Evolutionary conservation across 2,113 vertebrate species (phyloP).

Genomic region (Vimba vimba): DNA sequence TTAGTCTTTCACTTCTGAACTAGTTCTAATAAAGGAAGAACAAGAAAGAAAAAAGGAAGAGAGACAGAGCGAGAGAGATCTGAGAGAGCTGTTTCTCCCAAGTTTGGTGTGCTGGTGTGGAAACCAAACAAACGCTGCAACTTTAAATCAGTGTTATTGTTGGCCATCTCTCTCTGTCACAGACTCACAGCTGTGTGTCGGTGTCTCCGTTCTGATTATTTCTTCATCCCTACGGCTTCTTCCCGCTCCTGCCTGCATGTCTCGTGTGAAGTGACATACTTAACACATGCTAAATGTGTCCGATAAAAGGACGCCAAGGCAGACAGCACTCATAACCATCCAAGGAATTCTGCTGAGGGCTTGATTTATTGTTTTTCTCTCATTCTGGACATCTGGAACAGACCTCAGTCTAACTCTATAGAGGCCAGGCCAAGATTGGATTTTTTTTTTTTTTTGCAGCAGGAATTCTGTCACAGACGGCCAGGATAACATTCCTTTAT

Average conservation of each 20-base stretch:
- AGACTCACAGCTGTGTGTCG: slow-evolving; percentile 45
- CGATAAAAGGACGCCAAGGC: slow-evolving; percentile 56
- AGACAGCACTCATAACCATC: slow-evolving; percentile 53
- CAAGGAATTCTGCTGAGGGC: slow-evolving; percentile 48
- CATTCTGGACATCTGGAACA: slow-evolving; percentile 50
- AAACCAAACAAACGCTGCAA: slow-evolving; percentile 62
- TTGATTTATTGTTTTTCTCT: slow-evolving; percentile 52
- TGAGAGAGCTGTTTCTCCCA: slow-evolving; percentile 72
- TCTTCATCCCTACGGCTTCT: slow-evolving; percentile 1
- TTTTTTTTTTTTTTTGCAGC: slow-evolving; percentile 19
- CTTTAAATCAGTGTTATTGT: slow-evolving; percentile 74
- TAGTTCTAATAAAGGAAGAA: slow-evolving; percentile 33
- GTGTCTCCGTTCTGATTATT: slow-evolving; percentile 48
- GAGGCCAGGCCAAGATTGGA: neutral
- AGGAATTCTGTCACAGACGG: slow-evolving; percentile 23
- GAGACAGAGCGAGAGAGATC: slow-evolving; percentile 38
- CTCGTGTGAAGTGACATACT: slow-evolving; percentile 72
- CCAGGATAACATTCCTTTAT: slow-evolving; percentile 6
- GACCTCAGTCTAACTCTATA: slow-evolving; percentile 1
- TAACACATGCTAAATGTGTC: slow-evolving; percentile 53
- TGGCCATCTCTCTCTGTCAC: slow-evolving; percentile 41
- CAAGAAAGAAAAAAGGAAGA: neutral
- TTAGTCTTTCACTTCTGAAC: slow-evolving; percentile 40
- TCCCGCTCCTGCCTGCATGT: slow-evolving; percentile 35
- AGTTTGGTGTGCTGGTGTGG: slow-evolving; percentile 80